Base-by-base conservation (phyloP, 2,113 vertebrate species). In the Nerophis ophidion region DNA sequence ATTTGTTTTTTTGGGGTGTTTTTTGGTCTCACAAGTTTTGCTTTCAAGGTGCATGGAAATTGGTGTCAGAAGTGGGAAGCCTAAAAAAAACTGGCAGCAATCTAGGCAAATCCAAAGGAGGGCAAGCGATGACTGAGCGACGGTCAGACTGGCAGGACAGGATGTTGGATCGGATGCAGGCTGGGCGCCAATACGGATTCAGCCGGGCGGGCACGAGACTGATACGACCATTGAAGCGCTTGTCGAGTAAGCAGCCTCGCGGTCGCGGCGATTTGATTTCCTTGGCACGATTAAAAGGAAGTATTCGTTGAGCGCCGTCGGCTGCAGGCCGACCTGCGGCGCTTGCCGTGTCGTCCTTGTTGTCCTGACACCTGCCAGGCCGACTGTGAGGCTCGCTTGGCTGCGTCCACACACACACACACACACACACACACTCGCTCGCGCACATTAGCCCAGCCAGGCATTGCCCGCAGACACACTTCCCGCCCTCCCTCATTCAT, bases 401-500 rank as follows among this genome's bases (percentile, higher is more conserved):
- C 71, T 76, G 46, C 48, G 2, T 15, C 16, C 50, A 5, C 64
- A 11, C 74, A 62, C 81, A 65, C 65, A 65, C 26, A 49, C 57
- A 49, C 58, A 0, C 34, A 68, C 40, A 52, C 68, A 62, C 60
- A 63, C 72, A 49, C 52, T 48, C 60, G 42, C 52, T 48, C 60
- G 42, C 61, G 54, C 44, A 10, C 50, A 65, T 66, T 65, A 57
- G 71, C 77, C 73, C 72, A 81, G 71, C 66, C 77, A 82, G 83
- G 77, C 85, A 75, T 81, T 61, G 80, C 76, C 84, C 55, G 79
- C 77, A 83, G 84, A 82, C 79, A 79, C 80, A 60, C 84, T 80
- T 81, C 79, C 77, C 84, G 68, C 76, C 84, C 79, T 83, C 81
- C 82, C 82, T 89, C 87, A 85, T 89, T 87, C 84, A 89, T 87